Evolutionary conservation across 2,797 vertebrate species (phyloP).

Genomic region (Chrosomus eos): DNA sequence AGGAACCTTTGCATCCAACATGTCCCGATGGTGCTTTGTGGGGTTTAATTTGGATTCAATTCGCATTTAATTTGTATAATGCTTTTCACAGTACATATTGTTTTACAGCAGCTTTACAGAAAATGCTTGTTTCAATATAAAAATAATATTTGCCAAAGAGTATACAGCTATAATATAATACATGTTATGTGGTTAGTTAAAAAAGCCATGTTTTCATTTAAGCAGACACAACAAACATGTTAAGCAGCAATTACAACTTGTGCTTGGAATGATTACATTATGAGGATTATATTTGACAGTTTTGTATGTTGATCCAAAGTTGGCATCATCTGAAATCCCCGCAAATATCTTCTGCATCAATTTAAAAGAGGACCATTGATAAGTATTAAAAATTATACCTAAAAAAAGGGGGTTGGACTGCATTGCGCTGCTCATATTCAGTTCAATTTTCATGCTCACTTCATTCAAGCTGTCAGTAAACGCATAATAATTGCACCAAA

Average conservation of each 20-base stretch:
- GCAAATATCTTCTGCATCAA: background rate
- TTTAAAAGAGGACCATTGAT: slow-evolving; percentile 1
- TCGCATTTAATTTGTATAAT: background rate
- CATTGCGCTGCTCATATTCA: slow-evolving; percentile 41
- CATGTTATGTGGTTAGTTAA: background rate
- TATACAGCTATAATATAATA: background rate
- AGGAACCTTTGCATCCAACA: background rate
- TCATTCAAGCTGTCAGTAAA: slow-evolving; percentile 24
- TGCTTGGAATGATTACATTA: background rate
- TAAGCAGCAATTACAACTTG: background rate
- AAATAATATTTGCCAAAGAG: background rate
- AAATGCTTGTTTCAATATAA: background rate
- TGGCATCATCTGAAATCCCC: background rate
- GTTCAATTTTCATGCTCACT: background rate
- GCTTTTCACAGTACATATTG: background rate
- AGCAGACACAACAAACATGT: background rate
- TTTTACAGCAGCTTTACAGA: background rate
- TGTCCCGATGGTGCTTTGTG: background rate
- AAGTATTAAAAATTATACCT: slow-evolving; percentile 1
- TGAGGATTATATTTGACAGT: background rate
- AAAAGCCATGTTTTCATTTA: background rate
- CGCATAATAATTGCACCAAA: slow-evolving; percentile 31
- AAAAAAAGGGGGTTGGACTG: background rate
- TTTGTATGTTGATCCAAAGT: background rate
- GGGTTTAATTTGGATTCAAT: background rate